phyloP scores from a whole-genome alignment of 2,888 invertebrate genomes.

The Cepaea hortensis region DNA sequence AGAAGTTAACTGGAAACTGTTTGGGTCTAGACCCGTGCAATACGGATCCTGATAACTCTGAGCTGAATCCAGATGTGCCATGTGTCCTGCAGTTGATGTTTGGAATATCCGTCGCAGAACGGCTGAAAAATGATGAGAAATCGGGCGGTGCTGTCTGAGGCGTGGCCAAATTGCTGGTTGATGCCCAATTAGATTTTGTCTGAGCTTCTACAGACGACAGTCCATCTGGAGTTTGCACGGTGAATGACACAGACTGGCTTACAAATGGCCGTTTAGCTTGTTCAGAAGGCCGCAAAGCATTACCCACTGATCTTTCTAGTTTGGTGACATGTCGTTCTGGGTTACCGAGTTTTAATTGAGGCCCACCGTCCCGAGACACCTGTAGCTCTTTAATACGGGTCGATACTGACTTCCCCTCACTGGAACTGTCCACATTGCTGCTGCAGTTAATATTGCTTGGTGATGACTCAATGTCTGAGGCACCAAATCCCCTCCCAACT shows the following conservation, averaged over 20 bases:
- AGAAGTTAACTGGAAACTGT: conserved; percentile 16
- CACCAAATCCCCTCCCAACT: conserved; percentile 55
- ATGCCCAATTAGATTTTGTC: not conserved
- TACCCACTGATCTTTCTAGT: conserved; percentile 33
- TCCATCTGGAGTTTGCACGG: conserved; percentile 23
- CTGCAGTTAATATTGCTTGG: not conserved
- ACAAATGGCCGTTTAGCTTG: conserved; percentile 17
- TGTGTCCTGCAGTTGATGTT: conserved; percentile 40
- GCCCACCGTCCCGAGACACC: conserved; percentile 14
- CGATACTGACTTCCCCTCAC: conserved; percentile 23
- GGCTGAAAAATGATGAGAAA: conserved; percentile 39
- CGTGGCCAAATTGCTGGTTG: not conserved
- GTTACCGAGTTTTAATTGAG: not conserved
- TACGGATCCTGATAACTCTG: not conserved
- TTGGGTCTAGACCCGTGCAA: not conserved
- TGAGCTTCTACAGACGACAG: not conserved
- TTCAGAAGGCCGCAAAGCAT: not conserved
- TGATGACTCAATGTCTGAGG: not conserved
- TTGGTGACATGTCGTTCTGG: conserved; percentile 33
- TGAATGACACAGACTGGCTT: conserved; percentile 37
- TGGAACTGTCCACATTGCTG: not conserved
- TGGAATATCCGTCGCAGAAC: conserved; percentile 43
- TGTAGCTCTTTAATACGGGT: conserved; percentile 32
- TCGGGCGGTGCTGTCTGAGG: conserved; percentile 41
- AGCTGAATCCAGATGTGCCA: not conserved